Evolutionary conservation across 2,113 vertebrate genomes (phyloP).

Genomic region (Xenopus laevis): DNA sequence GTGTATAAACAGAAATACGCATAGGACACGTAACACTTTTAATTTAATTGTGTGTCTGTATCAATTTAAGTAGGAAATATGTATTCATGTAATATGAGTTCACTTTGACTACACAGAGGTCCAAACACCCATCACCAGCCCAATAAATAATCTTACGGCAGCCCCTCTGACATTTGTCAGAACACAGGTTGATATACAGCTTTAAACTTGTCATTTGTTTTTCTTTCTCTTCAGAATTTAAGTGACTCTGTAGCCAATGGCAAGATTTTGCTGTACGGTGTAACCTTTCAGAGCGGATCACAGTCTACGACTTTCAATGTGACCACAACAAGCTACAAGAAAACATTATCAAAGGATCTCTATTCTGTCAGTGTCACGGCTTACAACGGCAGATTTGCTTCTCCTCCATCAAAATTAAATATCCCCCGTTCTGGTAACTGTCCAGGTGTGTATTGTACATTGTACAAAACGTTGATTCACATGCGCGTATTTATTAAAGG

Average conservation of each 20-base stretch:
- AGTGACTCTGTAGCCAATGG: slow-evolving; percentile 69
- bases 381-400: slow-evolving; percentile 68
- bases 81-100: too few species aligned
- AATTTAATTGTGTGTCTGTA: too few species aligned
- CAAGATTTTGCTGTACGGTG: slow-evolving; percentile 68
- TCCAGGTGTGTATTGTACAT: slow-evolving; percentile 56
- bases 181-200: too few species aligned
- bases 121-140: too few species aligned
- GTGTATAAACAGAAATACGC: too few species aligned
- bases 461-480: not conserved
- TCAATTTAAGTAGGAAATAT: too few species aligned
- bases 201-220: not conserved
- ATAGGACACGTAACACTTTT: too few species aligned
- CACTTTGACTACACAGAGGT: too few species aligned
- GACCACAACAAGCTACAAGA: slow-evolving; percentile 49
- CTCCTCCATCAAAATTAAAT: slow-evolving; percentile 60
- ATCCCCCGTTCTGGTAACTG: slow-evolving; percentile 60
- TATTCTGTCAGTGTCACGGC: slow-evolving; percentile 60
- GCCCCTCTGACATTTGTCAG: too few species aligned
- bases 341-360: slow-evolving; percentile 54
- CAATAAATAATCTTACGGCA: too few species aligned
- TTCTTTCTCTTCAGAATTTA: slow-evolving; percentile 56
- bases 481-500: too few species aligned
- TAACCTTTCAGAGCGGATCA: slow-evolving; percentile 57
- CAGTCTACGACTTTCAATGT: slow-evolving; percentile 47